A percentile compares a stretch with the other conserved stretches of the same genome.
Evolutionary conservation across 2,888 invertebrate species (phyloP).

Genomic region (Caenorhabditis becei): DNA sequence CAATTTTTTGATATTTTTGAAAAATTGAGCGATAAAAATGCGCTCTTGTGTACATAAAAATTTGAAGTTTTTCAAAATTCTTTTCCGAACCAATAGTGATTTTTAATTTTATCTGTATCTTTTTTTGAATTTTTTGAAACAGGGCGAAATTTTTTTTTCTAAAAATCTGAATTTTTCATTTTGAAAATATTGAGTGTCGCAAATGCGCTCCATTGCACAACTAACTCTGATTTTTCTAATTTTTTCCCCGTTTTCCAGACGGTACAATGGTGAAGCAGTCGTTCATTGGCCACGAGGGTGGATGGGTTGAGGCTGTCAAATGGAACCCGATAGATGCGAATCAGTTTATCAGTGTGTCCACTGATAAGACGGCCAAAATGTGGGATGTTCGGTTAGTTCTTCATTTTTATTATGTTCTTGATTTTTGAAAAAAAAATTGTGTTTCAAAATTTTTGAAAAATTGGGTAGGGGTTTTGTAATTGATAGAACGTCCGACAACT

Average conservation of each 20-base stretch:
- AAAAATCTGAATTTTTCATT: background rate
- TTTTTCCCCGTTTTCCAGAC: slow-evolving; percentile 65
- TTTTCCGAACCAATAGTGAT: too few relatives aligned
- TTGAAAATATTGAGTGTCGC: background rate
- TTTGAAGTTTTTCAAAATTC: background rate
- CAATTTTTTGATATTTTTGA: slow-evolving; percentile 4
- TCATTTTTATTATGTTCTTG: background rate
- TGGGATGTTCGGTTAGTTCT: slow-evolving; percentile 88
- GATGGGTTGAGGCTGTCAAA: slow-evolving; percentile 92
- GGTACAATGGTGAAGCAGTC: slow-evolving; percentile 90
- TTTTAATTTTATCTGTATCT: too few relatives aligned
- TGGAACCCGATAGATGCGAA: slow-evolving; percentile 92
- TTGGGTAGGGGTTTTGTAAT: too few relatives aligned
- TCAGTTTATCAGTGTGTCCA: slow-evolving; percentile 93
- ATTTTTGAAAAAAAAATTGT: background rate
- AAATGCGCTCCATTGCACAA: too few relatives aligned
- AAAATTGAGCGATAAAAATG: too few relatives aligned
- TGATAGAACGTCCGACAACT: too few relatives aligned
- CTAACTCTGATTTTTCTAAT: too few relatives aligned
- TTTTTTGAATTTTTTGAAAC: background rate
- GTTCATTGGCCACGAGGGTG: slow-evolving; percentile 91
- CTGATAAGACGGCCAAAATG: slow-evolving; percentile 92
- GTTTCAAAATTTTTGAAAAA: background rate
- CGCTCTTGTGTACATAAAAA: too few relatives aligned
- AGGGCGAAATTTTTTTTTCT: background rate